A percentile compares a stretch with the other conserved stretches of the same genome.
phyloP scores from a whole-genome alignment of 2,113 vertebrate genomes.

The Sapayoa aenigma region DNA sequence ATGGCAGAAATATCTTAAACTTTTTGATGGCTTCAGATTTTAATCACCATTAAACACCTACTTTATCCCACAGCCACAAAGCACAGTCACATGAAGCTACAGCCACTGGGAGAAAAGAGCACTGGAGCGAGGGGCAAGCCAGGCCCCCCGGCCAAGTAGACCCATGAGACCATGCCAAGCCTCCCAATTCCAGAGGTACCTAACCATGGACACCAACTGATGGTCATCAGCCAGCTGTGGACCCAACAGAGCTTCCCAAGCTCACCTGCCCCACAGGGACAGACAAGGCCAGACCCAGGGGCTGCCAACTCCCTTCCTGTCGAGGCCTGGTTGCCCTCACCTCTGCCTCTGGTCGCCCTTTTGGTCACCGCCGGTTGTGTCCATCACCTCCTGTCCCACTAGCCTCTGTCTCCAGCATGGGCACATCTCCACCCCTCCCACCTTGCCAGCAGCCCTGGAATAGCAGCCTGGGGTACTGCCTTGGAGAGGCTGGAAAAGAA shows the following conservation, averaged over 20 bases:
- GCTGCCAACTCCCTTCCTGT: neutral
- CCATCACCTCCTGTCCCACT: neutral
- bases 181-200: neutral
- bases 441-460: neutral
- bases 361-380: neutral
- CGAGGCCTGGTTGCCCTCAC: neutral
- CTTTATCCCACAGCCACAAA: neutral
- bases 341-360: neutral
- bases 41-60: neutral
- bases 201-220: neutral
- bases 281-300: neutral
- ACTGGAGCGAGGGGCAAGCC: accelerated
- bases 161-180: neutral
- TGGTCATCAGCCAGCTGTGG: neutral
- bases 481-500: neutral
- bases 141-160: accelerated
- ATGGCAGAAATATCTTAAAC: neutral
- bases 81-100: neutral
- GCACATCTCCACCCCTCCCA: neutral
- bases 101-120: neutral
- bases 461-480: accelerated
- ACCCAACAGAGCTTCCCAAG: neutral
- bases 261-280: neutral
- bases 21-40: neutral
- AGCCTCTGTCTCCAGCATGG: neutral